phyloP scores from a whole-genome alignment of 2,113 vertebrate species.

The Malaclemys terrapin region DNA sequence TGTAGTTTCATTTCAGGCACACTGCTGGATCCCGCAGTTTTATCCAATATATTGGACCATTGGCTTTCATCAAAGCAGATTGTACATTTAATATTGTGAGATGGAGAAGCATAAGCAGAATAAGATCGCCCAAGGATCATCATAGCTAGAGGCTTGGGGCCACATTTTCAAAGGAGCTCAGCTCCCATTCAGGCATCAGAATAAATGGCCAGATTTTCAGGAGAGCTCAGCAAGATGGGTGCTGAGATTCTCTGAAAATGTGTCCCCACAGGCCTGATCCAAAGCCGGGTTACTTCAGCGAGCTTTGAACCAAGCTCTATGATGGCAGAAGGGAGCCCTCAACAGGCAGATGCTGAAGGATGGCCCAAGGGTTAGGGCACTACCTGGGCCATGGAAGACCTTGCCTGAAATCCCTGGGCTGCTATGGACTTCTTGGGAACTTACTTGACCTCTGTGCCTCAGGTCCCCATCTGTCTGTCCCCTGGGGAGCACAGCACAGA shows the following conservation, averaged over 20 bases:
- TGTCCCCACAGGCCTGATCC: fast-evolving
- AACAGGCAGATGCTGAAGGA: neutral
- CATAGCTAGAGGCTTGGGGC: neutral
- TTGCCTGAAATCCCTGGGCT: neutral
- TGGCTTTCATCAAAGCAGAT: neutral
- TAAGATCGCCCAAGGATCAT: fast-evolving
- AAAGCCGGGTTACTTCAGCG: fast-evolving
- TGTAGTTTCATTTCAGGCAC: fast-evolving
- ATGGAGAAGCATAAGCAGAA: neutral
- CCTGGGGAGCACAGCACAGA: too few species aligned
- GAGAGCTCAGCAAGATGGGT: neutral
- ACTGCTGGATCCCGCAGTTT: neutral
- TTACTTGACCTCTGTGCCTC: neutral
- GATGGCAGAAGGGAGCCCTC: neutral
- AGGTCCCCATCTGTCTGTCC: neutral
- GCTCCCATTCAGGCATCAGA: neutral
- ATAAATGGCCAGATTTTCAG: neutral
- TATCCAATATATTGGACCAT: neutral
- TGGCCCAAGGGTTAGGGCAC: neutral
- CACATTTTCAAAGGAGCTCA: neutral
- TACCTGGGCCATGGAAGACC: neutral
- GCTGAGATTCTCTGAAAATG: fast-evolving
- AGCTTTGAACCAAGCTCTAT: neutral
- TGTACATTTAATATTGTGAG: neutral
- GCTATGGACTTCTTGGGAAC: neutral